Evolutionary conservation across 2,797 vertebrate species (phyloP).

Genomic region (Gymnodraco acuticeps): DNA sequence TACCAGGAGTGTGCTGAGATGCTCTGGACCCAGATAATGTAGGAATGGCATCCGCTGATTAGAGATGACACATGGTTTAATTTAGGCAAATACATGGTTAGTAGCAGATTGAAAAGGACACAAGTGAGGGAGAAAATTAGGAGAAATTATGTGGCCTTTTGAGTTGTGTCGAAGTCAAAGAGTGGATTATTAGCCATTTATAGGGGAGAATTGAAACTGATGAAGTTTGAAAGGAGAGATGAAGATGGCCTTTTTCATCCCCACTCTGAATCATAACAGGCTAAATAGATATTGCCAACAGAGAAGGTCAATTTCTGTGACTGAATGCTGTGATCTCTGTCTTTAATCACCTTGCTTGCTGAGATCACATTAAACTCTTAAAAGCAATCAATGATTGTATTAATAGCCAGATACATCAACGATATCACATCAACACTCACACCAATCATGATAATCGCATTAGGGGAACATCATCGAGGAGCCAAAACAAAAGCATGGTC

Average conservation of each 20-base stretch:
- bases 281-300: slow-evolving; percentile 56
- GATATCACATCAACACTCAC: slow-evolving; percentile 37
- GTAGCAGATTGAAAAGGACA: slow-evolving; percentile 2
- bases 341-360: slow-evolving; percentile 59
- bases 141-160: not conserved
- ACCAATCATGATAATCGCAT: slow-evolving; percentile 63
- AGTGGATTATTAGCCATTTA: slow-evolving; percentile 38
- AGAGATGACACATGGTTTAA: slow-evolving; percentile 47
- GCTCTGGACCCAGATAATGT: slow-evolving; percentile 47
- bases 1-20: slow-evolving; percentile 58
- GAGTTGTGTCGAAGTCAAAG: slow-evolving; percentile 4
- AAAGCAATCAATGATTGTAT: slow-evolving; percentile 58
- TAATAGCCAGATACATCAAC: slow-evolving; percentile 60
- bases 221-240: slow-evolving; percentile 43
- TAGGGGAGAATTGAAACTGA: slow-evolving; percentile 41
- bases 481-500: slow-evolving; percentile 9
- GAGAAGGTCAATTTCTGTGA: slow-evolving; percentile 68
- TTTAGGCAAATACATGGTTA: slow-evolving; percentile 17
- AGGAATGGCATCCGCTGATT: slow-evolving; percentile 51
- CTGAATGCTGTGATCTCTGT: slow-evolving; percentile 54
- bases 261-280: slow-evolving; percentile 45
- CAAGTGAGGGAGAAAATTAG: slow-evolving; percentile 1
- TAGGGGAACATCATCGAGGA: slow-evolving; percentile 26
- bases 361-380: slow-evolving; percentile 53
- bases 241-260: slow-evolving; percentile 48